Evolutionary conservation across 2,888 invertebrate genomes (phyloP), one percentile per base, ranked within the genome.

Genomic region (Caradrina clavipalpis): DNA sequence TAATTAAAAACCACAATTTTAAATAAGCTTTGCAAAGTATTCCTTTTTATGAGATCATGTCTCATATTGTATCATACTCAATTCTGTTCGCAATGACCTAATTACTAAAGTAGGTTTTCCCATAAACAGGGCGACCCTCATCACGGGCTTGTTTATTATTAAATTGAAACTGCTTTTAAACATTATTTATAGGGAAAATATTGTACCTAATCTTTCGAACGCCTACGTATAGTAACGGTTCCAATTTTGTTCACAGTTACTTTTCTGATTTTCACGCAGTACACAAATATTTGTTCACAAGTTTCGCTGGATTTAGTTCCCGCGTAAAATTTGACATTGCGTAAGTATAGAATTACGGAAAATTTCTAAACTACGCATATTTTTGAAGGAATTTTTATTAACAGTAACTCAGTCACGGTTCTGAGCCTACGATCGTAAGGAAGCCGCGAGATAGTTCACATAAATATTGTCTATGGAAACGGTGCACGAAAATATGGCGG

Each of bases 401-500:
- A 64, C 21, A 56, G 15, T 62, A 70, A 60, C 55, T 65, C 54
- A 73, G 66, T 65, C 69, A 60, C 60, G 66, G 49, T 50, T 62
- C 68, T 69, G 45, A 65, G 53, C 54, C 55, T 47, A 45, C 42
- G 69, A 17, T 70, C 80, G 67, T 76, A 76, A 77, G 73, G 73
- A 81, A 73, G 70, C 54, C 53, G 57, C 26, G 57, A 63, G 69
- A 67, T 63, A 63, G 62, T 60, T 66, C 51, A 63, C 59, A 80
- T 69, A 80, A 83, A 83, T 83, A 71, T 67, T 73, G 57, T 61
- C 71, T 64, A 74, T 61, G 67, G 66, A 60, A 69, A 69, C 53
- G 47, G 57, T 54, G 45, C 39, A 59, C 55, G 21, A 64, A 70
- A 78, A 71, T 54, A 51, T 59, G 49, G 72, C 69, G 69, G 68